A percentile compares a stretch with the other conserved stretches of the same genome.
Conservation (phyloP, 2,113 vertebrate species). For the Eclectus roratus region DNA sequence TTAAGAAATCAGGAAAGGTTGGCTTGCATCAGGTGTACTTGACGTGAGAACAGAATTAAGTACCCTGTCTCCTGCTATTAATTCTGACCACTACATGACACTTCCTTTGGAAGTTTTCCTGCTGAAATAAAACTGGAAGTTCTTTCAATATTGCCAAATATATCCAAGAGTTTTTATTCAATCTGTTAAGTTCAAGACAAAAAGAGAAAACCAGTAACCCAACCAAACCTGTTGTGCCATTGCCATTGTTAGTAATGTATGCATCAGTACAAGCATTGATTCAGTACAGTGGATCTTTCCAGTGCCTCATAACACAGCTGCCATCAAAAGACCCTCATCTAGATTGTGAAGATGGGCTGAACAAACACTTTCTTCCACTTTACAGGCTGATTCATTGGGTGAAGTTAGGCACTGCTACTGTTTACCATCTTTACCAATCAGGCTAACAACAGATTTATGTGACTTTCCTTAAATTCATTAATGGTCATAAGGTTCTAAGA, state of each 20-base stretch:
- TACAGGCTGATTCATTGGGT: neutral
- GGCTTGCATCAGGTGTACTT: neutral
- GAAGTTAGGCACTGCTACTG: neutral
- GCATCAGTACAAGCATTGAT: neutral
- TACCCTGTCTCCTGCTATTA: neutral
- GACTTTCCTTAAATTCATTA: neutral
- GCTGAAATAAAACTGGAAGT: neutral
- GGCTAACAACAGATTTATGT: neutral
- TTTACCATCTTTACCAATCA: neutral
- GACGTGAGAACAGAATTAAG: neutral
- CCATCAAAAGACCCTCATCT: neutral
- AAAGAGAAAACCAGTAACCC: neutral
- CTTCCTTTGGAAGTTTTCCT: neutral
- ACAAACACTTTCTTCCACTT: neutral
- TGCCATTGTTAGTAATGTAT: neutral
- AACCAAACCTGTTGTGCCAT: no score
- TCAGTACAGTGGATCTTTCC: rapidly evolving
- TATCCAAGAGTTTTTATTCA: neutral
- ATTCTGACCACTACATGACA: neutral
- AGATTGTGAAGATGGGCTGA: neutral
- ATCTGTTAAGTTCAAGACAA: neutral
- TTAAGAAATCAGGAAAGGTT: neutral
- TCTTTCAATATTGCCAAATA: neutral
- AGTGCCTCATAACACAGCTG: neutral
- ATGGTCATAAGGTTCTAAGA: neutral